Conservation (phyloP, 2,113 vertebrate species). For the Camelus bactrianus region DNA sequence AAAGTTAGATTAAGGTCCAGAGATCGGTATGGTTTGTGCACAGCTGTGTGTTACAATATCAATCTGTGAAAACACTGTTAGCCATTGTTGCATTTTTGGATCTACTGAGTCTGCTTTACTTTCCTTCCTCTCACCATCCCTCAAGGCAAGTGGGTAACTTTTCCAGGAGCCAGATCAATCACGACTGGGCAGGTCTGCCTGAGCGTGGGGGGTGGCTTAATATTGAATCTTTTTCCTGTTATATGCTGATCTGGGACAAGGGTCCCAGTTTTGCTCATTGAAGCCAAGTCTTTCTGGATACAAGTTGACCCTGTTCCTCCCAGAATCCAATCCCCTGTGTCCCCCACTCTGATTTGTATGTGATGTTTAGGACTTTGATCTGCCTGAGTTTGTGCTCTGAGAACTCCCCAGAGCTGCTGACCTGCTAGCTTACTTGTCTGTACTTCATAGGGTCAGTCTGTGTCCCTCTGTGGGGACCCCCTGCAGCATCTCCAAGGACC, state of each 20-base stretch:
- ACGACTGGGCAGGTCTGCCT: neutral
- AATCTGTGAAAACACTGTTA: neutral
- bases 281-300: neutral
- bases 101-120: neutral
- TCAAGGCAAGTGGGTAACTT: neutral
- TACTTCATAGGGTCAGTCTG: neutral
- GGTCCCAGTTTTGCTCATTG: neutral
- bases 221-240: neutral
- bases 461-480: neutral
- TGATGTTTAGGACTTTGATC: neutral
- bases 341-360: neutral
- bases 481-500: neutral
- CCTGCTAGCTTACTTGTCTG: neutral
- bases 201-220: neutral
- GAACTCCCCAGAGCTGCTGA: neutral
- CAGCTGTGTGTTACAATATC: neutral
- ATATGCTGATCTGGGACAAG: neutral
- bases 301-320: neutral
- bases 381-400: neutral
- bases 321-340: neutral
- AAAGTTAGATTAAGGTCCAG: neutral
- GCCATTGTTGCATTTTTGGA: neutral
- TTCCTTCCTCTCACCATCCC: neutral
- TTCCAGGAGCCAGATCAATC: neutral
- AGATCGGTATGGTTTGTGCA: neutral